Conservation (phyloP, 2,113 vertebrate genomes). For the Psephotus haematonotus region DNA sequence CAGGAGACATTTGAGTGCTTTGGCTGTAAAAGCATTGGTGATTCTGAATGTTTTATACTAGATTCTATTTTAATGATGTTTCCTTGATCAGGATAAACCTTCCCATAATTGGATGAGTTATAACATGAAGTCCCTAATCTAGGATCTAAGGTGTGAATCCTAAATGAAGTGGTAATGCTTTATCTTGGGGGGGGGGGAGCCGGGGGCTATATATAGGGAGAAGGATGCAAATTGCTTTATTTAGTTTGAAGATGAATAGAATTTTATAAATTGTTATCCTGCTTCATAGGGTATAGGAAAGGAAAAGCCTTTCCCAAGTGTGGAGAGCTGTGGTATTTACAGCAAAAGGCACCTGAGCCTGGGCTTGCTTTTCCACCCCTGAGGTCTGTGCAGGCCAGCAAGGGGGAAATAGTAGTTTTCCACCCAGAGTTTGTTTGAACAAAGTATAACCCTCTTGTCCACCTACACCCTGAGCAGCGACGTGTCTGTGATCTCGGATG, state of each 20-base stretch:
- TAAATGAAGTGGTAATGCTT: background rate
- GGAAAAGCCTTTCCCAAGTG: background rate
- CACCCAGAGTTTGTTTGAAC: background rate
- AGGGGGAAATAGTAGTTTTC: background rate
- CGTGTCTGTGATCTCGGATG: background rate
- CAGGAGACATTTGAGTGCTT: constrained; percentile 16
- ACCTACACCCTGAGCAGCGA: background rate
- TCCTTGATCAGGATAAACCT: constrained; percentile 30
- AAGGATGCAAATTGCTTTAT: background rate
- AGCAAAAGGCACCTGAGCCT: background rate
- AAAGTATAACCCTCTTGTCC: background rate
- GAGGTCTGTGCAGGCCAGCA: background rate
- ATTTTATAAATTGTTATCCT: background rate
- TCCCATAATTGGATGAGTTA: background rate
- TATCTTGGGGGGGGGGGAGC: background rate
- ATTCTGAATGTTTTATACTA: constrained; percentile 55
- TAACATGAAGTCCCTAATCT: background rate
- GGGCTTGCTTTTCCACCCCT: background rate
- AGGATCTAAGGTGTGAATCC: constrained; percentile 12
- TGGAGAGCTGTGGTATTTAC: background rate
- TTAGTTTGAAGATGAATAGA: constrained; percentile 7
- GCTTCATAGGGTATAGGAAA: background rate
- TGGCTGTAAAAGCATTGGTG: constrained; percentile 47
- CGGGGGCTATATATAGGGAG: background rate
- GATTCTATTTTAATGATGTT: constrained; percentile 33